Evolutionary conservation across 2,113 vertebrate species (phyloP), one percentile per base, ranked within the genome.

Genomic region (Dicaeum eximium): DNA sequence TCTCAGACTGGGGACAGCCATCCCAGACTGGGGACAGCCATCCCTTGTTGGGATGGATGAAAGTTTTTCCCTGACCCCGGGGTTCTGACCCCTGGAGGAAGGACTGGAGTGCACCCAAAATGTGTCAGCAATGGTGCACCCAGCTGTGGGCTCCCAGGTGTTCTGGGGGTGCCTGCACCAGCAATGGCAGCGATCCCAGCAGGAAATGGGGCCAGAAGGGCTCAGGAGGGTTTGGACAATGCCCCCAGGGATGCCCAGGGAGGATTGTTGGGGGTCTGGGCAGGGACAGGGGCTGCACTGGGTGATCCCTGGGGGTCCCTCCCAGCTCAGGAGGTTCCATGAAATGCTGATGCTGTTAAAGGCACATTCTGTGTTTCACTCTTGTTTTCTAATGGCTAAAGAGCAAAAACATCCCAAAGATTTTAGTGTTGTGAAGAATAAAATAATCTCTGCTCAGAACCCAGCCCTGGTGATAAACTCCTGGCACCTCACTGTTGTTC

Each of bases 1-100:
- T n/a, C n/a, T n/a, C n/a, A n/a, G n/a, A n/a, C n/a, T n/a, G n/a
- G n/a, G n/a, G n/a, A n/a, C n/a, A n/a, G n/a, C n/a, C n/a, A n/a
- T n/a, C n/a, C n/a, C n/a, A n/a, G n/a, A n/a, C n/a, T n/a, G n/a
- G n/a, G n/a, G n/a, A n/a, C n/a, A n/a, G n/a, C n/a, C n/a, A n/a
- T n/a, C n/a, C n/a, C n/a, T n/a, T n/a, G n/a, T n/a, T n/a, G n/a
- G n/a, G n/a, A n/a, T n/a, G n/a, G n/a, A n/a, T n/a, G n/a, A n/a
- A n/a, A n/a, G n/a, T n/a, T 18, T 27, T n/a, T 45, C 38, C 61
- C 23, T 20, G n/a, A 27, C 47, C 11, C 35, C 3, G 10, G n/a
- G 3, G 2, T 2, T 8, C 4, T 27, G 11, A 14, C 5, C 44
- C 8, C 6, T 2, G 21, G 31, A 5, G 8, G 31, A 21, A 47